Evolutionary conservation across 2,888 invertebrate genomes (phyloP).

Genomic region (Pyrrhosoma nymphula): DNA sequence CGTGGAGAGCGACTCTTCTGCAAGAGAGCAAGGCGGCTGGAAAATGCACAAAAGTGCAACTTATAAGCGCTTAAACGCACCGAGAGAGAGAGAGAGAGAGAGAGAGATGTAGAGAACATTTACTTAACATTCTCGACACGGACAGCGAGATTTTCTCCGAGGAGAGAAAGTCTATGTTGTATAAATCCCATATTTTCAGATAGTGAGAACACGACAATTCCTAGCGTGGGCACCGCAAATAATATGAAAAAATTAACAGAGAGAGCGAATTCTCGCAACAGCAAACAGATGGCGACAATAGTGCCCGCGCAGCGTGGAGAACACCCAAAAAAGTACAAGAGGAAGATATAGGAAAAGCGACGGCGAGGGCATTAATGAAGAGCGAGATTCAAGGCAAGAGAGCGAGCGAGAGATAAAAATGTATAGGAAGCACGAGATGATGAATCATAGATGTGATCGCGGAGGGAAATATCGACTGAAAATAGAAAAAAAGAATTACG

Average conservation of each 20-base stretch:
- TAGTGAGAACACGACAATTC: not conserved
- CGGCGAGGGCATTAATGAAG: conserved; percentile 30
- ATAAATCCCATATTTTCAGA: not conserved
- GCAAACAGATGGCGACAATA: not conserved
- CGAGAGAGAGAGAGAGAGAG: too few species aligned
- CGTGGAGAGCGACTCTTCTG: too few species aligned
- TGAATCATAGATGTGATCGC: not conserved
- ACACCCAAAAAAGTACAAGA: not conserved
- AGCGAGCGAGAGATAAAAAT: not conserved
- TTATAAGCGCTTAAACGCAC: not conserved
- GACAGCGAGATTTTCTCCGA: not conserved
- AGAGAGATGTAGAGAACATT: not conserved
- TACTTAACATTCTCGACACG: not conserved
- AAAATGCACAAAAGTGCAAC: too few species aligned
- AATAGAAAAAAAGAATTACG: too few species aligned
- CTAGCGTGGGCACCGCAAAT: not conserved
- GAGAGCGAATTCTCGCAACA: not conserved
- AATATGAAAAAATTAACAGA: not conserved
- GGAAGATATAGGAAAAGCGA: not conserved
- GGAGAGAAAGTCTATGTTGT: not conserved
- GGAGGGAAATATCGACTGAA: too few species aligned
- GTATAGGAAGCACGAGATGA: not conserved
- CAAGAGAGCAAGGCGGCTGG: too few species aligned
- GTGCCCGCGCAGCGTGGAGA: not conserved
- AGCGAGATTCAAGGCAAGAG: not conserved